Evolutionary conservation across 2,797 vertebrate species (phyloP).

Genomic region (Clamator glandarius): DNA sequence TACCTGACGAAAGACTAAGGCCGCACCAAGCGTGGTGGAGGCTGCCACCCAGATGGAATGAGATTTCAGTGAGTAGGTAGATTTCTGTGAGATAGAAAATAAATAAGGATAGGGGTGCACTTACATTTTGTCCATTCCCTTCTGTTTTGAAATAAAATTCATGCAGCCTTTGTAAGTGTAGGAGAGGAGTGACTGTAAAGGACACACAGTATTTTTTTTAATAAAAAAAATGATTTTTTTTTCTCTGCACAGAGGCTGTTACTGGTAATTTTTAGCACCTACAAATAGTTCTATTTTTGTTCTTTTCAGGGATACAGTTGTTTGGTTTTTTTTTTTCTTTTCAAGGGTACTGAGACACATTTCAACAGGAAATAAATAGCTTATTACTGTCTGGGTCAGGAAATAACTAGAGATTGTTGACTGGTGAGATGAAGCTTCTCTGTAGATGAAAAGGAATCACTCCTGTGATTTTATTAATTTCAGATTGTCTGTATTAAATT

Average conservation of each 20-base stretch:
- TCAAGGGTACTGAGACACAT: not conserved
- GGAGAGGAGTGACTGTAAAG: not conserved
- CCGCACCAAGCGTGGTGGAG: no score
- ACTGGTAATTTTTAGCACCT: not conserved
- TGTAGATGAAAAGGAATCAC: not conserved
- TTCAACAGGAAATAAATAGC: conserved; percentile 24
- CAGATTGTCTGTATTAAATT: not conserved
- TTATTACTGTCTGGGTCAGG: not conserved
- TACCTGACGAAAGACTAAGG: no score
- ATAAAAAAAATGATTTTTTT: not conserved
- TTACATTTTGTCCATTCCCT: not conserved
- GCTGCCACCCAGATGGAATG: no score
- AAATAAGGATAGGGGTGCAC: no score
- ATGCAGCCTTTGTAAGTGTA: not conserved
- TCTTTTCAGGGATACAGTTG: not conserved
- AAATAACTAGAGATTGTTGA: not conserved
- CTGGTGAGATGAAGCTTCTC: not conserved
- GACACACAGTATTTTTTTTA: not conserved
- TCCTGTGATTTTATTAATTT: not conserved
- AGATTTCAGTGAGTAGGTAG: no score
- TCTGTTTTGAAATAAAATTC: conserved; percentile 39
- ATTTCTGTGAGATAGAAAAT: no score
- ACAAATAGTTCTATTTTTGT: not conserved
- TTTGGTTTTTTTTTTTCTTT: conserved; percentile 33
- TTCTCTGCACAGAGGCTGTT: not conserved